Evolutionary conservation across 2,888 invertebrate genomes (phyloP).

Genomic region (Malacosoma neustria): DNA sequence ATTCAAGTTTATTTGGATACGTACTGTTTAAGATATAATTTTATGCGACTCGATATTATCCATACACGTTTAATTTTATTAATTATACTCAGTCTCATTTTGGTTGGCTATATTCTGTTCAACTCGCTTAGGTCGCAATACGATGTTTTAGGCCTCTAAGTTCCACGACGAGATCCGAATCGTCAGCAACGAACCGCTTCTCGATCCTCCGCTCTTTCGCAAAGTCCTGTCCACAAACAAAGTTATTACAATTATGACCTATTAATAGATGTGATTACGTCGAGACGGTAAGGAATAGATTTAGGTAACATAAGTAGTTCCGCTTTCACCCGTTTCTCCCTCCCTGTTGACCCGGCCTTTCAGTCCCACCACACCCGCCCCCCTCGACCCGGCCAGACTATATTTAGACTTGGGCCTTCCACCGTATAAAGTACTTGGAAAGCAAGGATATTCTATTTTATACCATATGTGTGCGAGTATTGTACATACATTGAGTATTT

Average conservation of each 20-base stretch:
- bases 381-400: slow-evolving; percentile 61
- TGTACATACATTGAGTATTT: not conserved
- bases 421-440: slow-evolving; percentile 32
- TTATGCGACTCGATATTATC: slow-evolving; percentile 29
- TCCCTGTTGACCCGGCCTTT: slow-evolving; percentile 63
- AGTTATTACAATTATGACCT: slow-evolving; percentile 4
- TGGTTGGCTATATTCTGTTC: slow-evolving; percentile 55
- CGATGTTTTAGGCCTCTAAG: slow-evolving; percentile 78
- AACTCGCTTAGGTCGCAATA: slow-evolving; percentile 67
- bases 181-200: slow-evolving; percentile 78
- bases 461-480: not conserved
- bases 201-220: slow-evolving; percentile 63
- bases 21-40: slow-evolving; percentile 11
- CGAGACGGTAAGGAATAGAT: slow-evolving; percentile 18
- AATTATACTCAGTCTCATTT: slow-evolving; percentile 71
- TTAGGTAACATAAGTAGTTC: slow-evolving; percentile 23
- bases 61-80: slow-evolving; percentile 49
- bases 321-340: slow-evolving; percentile 19
- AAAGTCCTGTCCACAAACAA: slow-evolving; percentile 43
- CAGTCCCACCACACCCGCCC: slow-evolving; percentile 52
- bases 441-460: not conserved
- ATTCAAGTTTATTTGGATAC: not conserved
- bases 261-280: slow-evolving; percentile 8
- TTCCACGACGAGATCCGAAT: slow-evolving; percentile 77
- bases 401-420: slow-evolving; percentile 62